Base-by-base conservation (phyloP, 2,888 invertebrate species). In the Coenonympha arcania region DNA sequence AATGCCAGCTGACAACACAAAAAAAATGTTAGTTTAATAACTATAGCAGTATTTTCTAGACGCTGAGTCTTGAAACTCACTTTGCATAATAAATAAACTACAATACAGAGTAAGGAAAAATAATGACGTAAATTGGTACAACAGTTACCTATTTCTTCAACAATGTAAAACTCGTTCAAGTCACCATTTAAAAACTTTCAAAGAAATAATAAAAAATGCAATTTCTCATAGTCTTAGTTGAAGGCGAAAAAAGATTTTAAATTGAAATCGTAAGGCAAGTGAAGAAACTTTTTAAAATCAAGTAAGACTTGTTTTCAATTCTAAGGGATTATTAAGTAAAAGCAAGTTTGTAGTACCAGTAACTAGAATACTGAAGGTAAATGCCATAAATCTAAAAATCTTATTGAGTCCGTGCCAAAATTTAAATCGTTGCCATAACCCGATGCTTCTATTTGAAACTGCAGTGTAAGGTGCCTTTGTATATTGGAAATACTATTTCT, bases 371-470 rank as follows among this genome's bases (percentile, higher is more conserved):
- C 15, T 19, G 19, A 24, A 39, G 22, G 22, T 39, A 15, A 20
- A n/a, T 8, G 13, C 51, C 26, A 54, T 50, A 55, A 56, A 55
- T 54, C 50, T 47, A 34, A 49, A 52, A 55, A 52, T 50, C 40
- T 37, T 48, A 22, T 50, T 55, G 56, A 49, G 39, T 24, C 13
- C 11, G 37, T 26, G 56, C 56, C 55, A 56, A 52, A 47, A 33
- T 37, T 51, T 30, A 48, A 56, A 54, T 43, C 54, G 43, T 42
- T 2, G 31, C 31, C 31, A 31, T 31, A 31, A 4, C 22, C 34
- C 36, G 6, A 36, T 19, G 11, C 36, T 36, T 6, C 36, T 33
- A 3, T 33, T 15, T 36, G 20, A 11, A 36, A 36, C 19, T 36
- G 19, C 11, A 19, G 20, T 6, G 11, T 19, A 36, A 11, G 19